Base-by-base conservation (phyloP, 2,888 invertebrate genomes). In the Enchytraeus crypticus region DNA sequence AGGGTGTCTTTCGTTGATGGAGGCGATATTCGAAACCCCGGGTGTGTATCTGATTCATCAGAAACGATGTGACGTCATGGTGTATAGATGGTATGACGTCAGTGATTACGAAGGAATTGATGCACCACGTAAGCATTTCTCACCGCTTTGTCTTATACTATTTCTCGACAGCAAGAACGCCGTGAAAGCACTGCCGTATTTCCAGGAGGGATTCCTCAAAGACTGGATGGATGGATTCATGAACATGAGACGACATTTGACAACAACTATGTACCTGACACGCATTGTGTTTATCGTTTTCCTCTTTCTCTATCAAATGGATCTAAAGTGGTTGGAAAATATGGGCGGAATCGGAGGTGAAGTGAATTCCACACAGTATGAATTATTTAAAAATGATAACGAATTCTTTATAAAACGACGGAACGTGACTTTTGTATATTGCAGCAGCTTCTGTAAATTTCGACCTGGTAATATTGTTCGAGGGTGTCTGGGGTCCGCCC, bases 271-370 rank as follows among this genome's bases (percentile, higher is more conserved):
- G 3, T 33, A 34, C 11, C 55, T 54, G 23, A 1, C 2, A 46
- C 29, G 30, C n/a, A 38, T 57, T 0, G n/a, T 57, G 26, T 46
- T 30, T n/a, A 46, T 57, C 26, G 29, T 23, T 30, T 27, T 46
- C 27, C 47, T 57, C 27, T 57, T 45, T 46, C n/a, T 57, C 27
- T 57, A 57, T 27, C 45, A 57, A 30, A 57, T 43, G 45, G 57
- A 57, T 46, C 46, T 38, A n/a, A 46, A 29, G 4, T 57, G 57
- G 57, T 8, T 57, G 45, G 32, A 38, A 23, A 57, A 57, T 32
- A 29, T 57, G 5, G 57, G 57, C 57, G 57, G 57, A 2, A 57
- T 43, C 21, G 30, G 45, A n/a, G 57, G 32, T 32, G n/a, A 43
- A 29, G 26, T 30, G 29, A 29, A 21, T 14, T 33, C 54, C 2